Evolutionary conservation across 2,797 vertebrate genomes (phyloP), one percentile per base, ranked within the genome.

Genomic region (Pantherophis alleghaniensis): DNA sequence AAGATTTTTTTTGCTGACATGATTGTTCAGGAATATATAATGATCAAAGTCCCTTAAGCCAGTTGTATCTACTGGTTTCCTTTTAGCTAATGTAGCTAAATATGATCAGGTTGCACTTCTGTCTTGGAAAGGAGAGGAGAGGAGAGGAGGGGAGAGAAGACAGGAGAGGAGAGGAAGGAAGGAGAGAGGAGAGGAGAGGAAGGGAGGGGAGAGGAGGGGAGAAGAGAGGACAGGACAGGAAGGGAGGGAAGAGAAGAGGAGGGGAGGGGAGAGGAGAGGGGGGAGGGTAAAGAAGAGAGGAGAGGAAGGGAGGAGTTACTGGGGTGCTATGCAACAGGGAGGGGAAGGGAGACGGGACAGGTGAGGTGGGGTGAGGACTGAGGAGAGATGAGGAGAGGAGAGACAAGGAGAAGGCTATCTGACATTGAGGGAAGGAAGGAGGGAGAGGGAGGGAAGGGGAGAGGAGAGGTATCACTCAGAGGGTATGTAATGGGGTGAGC

Each of bases 71-170:
- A 22, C 74, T 42, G 18, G 74, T 42, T 79, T 79, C 7, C 37
- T 79, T 79, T 42, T 20, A 42, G 37, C 74, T 22, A 79, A 22
- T 37, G 9, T 79, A 79, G 37, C 69, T 79, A 79, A 79, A 22
- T 79, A 42, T 2, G 37, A 18, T 4, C 7, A 42, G 37, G 18
- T 79, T 79, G 69, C 69, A 22, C 7, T 79, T 42, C 69, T 79
- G 69, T 10, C 7, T 79, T 42, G 32, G 3, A 74, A 74, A 74
- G 32, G 7, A 74, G 13, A 32, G 13, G 63, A n/a, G 28, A 6
- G 13, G 26, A 28, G 1, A 1, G 26, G 3, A 61, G 24, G 2
- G 11, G 11, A 1, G 24, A 10, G 24, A 5, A 61, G 1, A 1
- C 22, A 26, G 24, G 9, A 10, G 59, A 9, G 24, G 22, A 5